phyloP scores from a whole-genome alignment of 2,113 vertebrate genomes.

The Balaeniceps rex region DNA sequence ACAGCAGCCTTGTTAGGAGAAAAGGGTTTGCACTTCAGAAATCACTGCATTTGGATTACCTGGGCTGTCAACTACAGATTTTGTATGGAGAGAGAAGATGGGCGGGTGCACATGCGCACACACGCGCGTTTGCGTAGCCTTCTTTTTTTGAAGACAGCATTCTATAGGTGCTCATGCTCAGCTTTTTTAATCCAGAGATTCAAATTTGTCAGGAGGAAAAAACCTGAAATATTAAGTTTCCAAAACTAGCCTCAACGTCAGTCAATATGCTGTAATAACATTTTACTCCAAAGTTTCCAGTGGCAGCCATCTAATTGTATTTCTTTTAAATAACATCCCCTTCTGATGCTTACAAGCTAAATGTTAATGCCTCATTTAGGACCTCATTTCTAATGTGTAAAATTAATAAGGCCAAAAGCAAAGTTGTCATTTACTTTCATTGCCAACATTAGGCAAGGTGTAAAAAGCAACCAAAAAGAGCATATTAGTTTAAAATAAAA shows the following conservation, averaged over 20 bases:
- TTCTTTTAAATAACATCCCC: not conserved
- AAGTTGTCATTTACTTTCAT: not conserved
- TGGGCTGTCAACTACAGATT: not conserved
- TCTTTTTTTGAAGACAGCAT: not conserved
- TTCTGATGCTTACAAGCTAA: not conserved
- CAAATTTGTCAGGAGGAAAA: not conserved
- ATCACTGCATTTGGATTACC: not conserved
- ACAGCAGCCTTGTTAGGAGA: not conserved
- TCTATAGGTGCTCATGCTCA: not conserved
- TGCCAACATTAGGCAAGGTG: not conserved
- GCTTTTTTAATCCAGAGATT: not conserved
- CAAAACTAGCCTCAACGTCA: not conserved
- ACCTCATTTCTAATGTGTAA: not conserved
- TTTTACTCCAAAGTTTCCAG: not conserved
- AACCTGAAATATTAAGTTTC: not conserved
- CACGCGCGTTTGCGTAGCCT: not conserved
- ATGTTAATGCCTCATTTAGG: not conserved
- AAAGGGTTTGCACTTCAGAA: not conserved
- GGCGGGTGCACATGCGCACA: fast-evolving
- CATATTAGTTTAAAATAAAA: not conserved
- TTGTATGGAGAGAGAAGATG: not conserved
- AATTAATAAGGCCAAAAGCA: constrained; percentile 4
- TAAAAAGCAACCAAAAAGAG: not conserved
- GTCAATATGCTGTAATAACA: not conserved
- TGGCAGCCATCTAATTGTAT: not conserved